Percentiles rank a stretch among this genome's conserved stretches.
Evolutionary conservation across 2,888 invertebrate genomes (phyloP).

Genomic region (Drosophila parthenogenetica): DNA sequence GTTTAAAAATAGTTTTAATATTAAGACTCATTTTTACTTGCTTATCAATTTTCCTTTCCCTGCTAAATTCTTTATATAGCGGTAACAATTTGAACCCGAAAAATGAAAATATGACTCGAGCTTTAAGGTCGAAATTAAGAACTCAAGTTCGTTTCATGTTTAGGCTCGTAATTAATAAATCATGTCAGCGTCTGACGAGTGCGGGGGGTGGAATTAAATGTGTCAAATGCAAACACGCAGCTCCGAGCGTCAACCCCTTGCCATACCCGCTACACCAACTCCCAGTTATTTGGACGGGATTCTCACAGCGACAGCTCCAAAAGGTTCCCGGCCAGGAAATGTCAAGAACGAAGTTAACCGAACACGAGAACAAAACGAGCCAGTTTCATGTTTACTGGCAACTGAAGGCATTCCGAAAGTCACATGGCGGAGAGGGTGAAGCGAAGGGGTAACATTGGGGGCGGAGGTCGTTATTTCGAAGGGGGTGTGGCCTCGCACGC

Average conservation of each 20-base stretch:
- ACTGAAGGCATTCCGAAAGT: constrained; percentile 62
- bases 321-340: constrained; percentile 68
- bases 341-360: constrained; percentile 73
- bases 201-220: constrained; percentile 69
- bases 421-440: constrained; percentile 2
- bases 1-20: too few species aligned
- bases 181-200: constrained; percentile 76
- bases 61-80: background rate
- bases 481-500: constrained; percentile 73
- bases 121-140: constrained; percentile 78
- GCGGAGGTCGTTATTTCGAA: constrained; percentile 20
- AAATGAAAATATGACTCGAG: constrained; percentile 9
- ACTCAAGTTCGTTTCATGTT: constrained; percentile 80
- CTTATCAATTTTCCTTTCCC: too few species aligned
- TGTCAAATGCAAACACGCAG: constrained; percentile 80
- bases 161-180: constrained; percentile 82
- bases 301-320: constrained; percentile 21
- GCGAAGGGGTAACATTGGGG: constrained; percentile 13
- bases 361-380: constrained; percentile 78
- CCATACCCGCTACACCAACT: constrained; percentile 10
- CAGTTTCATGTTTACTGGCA: constrained; percentile 68
- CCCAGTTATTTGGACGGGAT: constrained; percentile 23
- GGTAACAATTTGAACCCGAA: background rate
- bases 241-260: constrained; percentile 18
- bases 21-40: too few species aligned